Evolutionary conservation across 2,888 invertebrate species (phyloP), one percentile per base, ranked within the genome.

Genomic region (Aquatica leii): DNA sequence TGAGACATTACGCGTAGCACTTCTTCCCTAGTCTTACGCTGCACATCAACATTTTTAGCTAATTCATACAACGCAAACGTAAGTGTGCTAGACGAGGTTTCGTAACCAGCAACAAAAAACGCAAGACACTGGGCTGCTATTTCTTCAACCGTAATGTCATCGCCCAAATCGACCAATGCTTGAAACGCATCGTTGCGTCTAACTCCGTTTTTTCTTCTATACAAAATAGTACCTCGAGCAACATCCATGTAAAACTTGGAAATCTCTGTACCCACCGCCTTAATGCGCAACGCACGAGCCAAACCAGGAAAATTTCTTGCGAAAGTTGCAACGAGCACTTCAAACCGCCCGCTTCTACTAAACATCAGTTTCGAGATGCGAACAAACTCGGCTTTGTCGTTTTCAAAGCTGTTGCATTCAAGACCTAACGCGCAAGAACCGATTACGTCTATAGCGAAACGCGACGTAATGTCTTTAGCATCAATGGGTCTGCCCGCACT

Each of bases 21-120:
- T 24, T 87, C 87, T 8, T 82, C 75, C 62, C 84, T 77, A 2
- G 85, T 81, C 67, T 77, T 82, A 6, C 77, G 75, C 70, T 88
- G 87, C 11, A 86, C 77, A 1, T 81, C 76, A 31, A 82, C 84
- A 72, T 87, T 83, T 6, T 82, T 67, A 0, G 87, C 86, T 48
- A 87, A 72, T 66, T 85, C 83, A 69, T 86, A 86, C 0, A 85
- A 80, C 0, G 84, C 80, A 62, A 86, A 87, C 63, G 85, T 83
- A 1, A 89, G 83, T 0, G 87, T 84, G 0, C 87, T 84, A 0
- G 89, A 88, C 0, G 87, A 86, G 0, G 89, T 87, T 74, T 88
- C 88, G 67, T 88, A 86, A 0, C 90, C 90, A n/a, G 88, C 87
- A n/a, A 85, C 77, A 80, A 86, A 84, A 73, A 87, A 87, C 17